Evolutionary conservation across 1,140 invertebrate genomes (phyloP).

Genomic region (Apocrypta bakeri): DNA sequence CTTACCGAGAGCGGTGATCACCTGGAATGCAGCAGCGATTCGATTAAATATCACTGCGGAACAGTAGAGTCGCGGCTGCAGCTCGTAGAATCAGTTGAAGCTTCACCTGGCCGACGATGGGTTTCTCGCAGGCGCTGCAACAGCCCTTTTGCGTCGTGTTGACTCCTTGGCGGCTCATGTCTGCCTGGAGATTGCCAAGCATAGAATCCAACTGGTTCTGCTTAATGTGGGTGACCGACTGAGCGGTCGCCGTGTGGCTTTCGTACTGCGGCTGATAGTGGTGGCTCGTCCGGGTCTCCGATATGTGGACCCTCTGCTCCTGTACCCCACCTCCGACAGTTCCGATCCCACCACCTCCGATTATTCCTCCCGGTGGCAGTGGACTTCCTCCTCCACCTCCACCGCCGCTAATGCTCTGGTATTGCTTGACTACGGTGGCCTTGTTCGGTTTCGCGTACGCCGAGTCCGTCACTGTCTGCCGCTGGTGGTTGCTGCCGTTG

Average conservation of each 20-base stretch:
- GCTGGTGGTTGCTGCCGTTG: slow-evolving; percentile 70
- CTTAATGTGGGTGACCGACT: slow-evolving; percentile 65
- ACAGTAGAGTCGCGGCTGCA: not conserved
- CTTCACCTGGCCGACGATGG: slow-evolving; percentile 95
- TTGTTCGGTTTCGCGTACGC: slow-evolving; percentile 83
- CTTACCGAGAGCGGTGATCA: slow-evolving; percentile 96
- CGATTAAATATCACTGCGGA: not conserved
- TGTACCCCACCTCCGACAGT: slow-evolving; percentile 60
- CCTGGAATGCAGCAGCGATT: slow-evolving; percentile 71
- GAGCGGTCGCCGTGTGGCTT: slow-evolving; percentile 58
- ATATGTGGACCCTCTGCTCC: slow-evolving; percentile 68
- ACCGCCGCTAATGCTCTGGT: not conserved
- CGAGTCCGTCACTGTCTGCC: slow-evolving; percentile 79
- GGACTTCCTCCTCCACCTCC: slow-evolving; percentile 60
- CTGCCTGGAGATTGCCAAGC: slow-evolving; percentile 93
- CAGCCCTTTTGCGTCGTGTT: slow-evolving; percentile 98
- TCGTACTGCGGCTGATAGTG: slow-evolving; percentile 73
- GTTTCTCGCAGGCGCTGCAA: slow-evolving; percentile 98
- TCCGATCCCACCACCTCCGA: slow-evolving; percentile 63
- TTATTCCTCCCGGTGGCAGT: slow-evolving; percentile 64
- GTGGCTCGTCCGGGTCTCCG: slow-evolving; percentile 72
- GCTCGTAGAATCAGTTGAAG: not conserved
- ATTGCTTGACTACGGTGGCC: slow-evolving; percentile 60
- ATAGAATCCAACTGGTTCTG: slow-evolving; percentile 90
- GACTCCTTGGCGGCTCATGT: slow-evolving; percentile 97